These are phyloP conservation scores for Haemorhous mexicanus DNA, from an alignment of 2,113 vertebrate genomes.

Conservation along the genomic window DNA sequence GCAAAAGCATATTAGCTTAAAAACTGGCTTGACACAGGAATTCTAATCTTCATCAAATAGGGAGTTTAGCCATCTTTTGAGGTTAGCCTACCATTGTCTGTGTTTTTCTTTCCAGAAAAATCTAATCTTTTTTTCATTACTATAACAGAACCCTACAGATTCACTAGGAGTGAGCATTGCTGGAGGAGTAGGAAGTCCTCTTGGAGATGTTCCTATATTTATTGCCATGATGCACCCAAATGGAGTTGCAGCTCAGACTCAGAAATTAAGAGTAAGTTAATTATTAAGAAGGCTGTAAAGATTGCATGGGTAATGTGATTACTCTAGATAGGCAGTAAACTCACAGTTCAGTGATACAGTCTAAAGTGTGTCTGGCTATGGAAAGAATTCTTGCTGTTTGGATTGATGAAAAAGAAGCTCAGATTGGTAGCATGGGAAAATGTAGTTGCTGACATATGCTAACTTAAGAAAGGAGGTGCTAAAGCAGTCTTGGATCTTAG, in stretches of 20 bases:
- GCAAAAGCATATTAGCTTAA: neutral
- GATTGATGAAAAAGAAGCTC: neutral
- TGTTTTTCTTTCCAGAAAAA: neutral
- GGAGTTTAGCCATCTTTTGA: neutral
- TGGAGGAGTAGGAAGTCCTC: slow-evolving; percentile 93
- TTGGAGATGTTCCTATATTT: slow-evolving; percentile 95
- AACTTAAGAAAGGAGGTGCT: neutral
- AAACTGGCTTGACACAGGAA: neutral
- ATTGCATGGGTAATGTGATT: neutral
- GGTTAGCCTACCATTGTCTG: neutral
- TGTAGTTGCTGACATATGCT: neutral
- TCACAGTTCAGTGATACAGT: neutral
- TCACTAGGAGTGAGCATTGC: slow-evolving; percentile 94
- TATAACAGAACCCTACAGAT: slow-evolving; percentile 79
- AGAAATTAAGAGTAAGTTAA: slow-evolving; percentile 86
- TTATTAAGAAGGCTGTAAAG: neutral
- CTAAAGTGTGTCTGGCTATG: neutral
- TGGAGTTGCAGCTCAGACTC: slow-evolving; percentile 93
- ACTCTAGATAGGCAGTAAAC: neutral
- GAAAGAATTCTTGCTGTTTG: neutral
- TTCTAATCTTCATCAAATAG: neutral
- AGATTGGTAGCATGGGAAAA: neutral
- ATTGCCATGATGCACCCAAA: slow-evolving; percentile 98
- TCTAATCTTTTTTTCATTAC: neutral
- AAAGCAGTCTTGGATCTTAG: neutral